Base-by-base conservation (phyloP, 2,888 invertebrate species). In the Sarcophaga carnaria region DNA sequence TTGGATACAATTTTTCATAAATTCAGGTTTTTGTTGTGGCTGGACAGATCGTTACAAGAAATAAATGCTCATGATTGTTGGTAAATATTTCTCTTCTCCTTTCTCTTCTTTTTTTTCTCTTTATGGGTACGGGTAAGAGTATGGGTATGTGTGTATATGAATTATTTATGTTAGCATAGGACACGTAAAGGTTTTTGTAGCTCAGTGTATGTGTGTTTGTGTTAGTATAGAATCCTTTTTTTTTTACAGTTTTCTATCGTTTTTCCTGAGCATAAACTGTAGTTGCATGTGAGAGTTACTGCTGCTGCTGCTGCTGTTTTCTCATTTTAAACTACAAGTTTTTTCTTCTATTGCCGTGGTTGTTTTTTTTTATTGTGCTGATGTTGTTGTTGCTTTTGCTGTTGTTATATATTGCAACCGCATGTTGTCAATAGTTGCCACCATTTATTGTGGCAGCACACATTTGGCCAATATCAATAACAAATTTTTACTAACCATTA, bases 341-440 rank as follows among this genome's bases (percentile, higher is more conserved):
- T 54, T 59, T 45, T 60, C 60, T 62, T 67, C 37, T 17, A 62
- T 60, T 63, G 45, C 25, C n/a, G 4, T 22, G 27, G 10, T n/a
- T 25, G 45, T 60, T 59, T 47, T 3, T 63, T 54, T 49, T 27
- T 59, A 2, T 20, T 25, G 27, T 85, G 54, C n/a, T 62, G 70
- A 3, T 14, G 45, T 5, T 22, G 27, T 75, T 69, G 54, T 45
- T 60, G 60, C 45, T n/a, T n/a, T 76, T 64, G 54, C 47, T 59
- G 45, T 60, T 77, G 63, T 76, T 84, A 49, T 79, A 76, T 81
- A 83, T 67, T 79, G 75, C 76, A 87, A 84, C 87, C 84, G 81
- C 87, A 87, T 84, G 81, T 83, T 87, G 84, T 81, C 84, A 79
- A 82, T 79, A 82, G 72, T 69, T 79, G 67, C 59, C 47, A 74